These are phyloP conservation scores for Mus spicilegus DNA, from an alignment of 2,113 vertebrate species.

Conservation along the genomic window DNA sequence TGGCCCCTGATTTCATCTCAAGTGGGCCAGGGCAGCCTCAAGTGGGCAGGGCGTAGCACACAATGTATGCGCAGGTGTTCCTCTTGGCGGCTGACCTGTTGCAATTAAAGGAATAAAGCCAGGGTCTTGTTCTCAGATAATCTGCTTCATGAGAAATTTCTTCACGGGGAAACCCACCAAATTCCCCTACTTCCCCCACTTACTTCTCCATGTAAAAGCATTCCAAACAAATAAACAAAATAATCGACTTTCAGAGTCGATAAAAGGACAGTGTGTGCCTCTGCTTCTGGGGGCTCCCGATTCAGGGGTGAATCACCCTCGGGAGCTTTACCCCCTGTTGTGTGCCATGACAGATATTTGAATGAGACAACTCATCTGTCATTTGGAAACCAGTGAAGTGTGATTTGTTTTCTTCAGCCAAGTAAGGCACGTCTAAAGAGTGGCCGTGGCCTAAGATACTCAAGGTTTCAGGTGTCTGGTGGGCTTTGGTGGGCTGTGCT, in stretches of 20 bases:
- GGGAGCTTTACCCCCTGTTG: neutral
- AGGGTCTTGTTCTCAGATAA: neutral
- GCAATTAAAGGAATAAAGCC: neutral
- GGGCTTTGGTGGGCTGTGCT: neutral
- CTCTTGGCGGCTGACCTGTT: neutral
- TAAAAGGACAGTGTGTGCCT: neutral
- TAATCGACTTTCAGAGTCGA: neutral
- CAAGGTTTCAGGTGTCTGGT: neutral
- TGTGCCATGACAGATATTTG: neutral
- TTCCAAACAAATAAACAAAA: neutral
- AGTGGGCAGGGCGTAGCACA: rapidly evolving
- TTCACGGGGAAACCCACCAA: neutral
- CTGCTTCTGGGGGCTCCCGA: neutral
- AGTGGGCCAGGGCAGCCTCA: too few species aligned
- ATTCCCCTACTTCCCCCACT: neutral
- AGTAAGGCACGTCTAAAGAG: neutral
- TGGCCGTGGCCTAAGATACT: neutral
- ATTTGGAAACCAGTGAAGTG: slow-evolving; percentile 23
- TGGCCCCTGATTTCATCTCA: neutral
- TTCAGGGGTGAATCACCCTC: neutral
- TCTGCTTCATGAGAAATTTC: slow-evolving; percentile 19
- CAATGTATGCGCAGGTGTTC: rapidly evolving
- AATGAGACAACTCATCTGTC: neutral
- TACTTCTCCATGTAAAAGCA: neutral
- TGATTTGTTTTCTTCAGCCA: neutral